phyloP scores from a whole-genome alignment of 1,140 invertebrate species.

The Pogonognathellus flavescens region DNA sequence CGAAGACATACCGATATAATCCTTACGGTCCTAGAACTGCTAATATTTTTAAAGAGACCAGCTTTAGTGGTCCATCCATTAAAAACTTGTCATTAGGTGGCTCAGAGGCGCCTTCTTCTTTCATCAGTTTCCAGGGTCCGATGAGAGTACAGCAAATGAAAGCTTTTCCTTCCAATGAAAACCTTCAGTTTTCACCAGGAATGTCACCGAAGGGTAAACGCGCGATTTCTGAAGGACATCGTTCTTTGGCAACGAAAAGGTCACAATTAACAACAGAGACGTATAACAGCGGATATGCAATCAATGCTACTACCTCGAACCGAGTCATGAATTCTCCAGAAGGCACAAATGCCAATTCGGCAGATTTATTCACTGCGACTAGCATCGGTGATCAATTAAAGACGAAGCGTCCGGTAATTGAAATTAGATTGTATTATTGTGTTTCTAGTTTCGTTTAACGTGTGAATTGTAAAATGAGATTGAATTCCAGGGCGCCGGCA shows the following conservation, averaged over 20 bases:
- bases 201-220: neutral
- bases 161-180: neutral
- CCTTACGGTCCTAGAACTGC: conserved; percentile 22
- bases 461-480: neutral
- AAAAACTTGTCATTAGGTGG: conserved; percentile 20
- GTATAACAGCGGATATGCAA: conserved; percentile 32
- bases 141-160: neutral
- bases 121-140: neutral
- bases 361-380: neutral
- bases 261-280: neutral
- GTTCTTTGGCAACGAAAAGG: neutral
- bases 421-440: conserved; percentile 2
- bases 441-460: neutral
- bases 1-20: neutral
- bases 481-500: neutral
- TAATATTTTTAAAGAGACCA: conserved; percentile 12
- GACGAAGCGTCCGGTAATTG: conserved; percentile 2
- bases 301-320: neutral
- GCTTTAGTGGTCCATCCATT: neutral
- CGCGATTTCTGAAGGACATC: neutral
- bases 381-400: conserved; percentile 19
- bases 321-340: neutral
- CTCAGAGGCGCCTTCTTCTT: neutral
- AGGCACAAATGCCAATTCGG: neutral
- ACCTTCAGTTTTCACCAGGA: neutral